phyloP scores from a whole-genome alignment of 2,797 vertebrate species.

The Semaprochilodus insignis region DNA sequence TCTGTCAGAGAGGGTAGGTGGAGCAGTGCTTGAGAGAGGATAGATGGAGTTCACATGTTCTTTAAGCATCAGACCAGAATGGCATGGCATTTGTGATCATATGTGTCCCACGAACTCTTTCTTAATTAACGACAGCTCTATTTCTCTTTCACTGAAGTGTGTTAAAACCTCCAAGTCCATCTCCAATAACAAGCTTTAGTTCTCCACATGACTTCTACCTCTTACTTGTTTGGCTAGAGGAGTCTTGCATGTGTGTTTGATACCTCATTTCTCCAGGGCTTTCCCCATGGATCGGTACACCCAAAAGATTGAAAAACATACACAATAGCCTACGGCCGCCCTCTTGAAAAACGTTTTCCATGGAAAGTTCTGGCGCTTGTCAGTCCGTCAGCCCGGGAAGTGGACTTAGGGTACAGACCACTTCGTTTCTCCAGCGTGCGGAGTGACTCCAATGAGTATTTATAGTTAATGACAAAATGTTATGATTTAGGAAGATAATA shows the following conservation, averaged over 20 bases:
- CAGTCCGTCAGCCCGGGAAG: slow-evolving; percentile 69
- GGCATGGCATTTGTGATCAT: slow-evolving; percentile 40
- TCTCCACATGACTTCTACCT: slow-evolving; percentile 32
- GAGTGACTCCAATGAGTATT: slow-evolving; percentile 76
- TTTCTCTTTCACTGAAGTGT: slow-evolving; percentile 10
- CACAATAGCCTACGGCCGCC: slow-evolving; percentile 67
- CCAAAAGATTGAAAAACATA: slow-evolving; percentile 66
- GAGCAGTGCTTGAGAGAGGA: slow-evolving; percentile 41
- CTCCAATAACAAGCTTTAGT: slow-evolving; percentile 12
- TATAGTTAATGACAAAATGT: slow-evolving; percentile 80
- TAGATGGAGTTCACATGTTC: slow-evolving; percentile 55
- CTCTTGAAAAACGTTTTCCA: slow-evolving; percentile 75
- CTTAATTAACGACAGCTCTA: slow-evolving; percentile 36
- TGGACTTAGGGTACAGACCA: slow-evolving; percentile 68
- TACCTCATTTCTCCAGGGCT: slow-evolving; percentile 58
- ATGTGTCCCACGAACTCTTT: slow-evolving; percentile 3
- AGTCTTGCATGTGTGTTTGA: slow-evolving; percentile 39
- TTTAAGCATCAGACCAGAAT: slow-evolving; percentile 37
- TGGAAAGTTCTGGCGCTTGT: slow-evolving; percentile 79
- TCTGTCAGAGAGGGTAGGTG: slow-evolving; percentile 49
- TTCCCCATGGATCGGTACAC: slow-evolving; percentile 74
- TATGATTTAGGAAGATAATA: slow-evolving; percentile 80
- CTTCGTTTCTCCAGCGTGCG: slow-evolving; percentile 72
- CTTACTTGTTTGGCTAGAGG: slow-evolving; percentile 30
- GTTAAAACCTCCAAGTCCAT: slow-evolving; percentile 21